Percentiles rank a stretch among this genome's conserved stretches.
Conservation (phyloP, 1,140 invertebrate species). For the Nephila pilipes region DNA sequence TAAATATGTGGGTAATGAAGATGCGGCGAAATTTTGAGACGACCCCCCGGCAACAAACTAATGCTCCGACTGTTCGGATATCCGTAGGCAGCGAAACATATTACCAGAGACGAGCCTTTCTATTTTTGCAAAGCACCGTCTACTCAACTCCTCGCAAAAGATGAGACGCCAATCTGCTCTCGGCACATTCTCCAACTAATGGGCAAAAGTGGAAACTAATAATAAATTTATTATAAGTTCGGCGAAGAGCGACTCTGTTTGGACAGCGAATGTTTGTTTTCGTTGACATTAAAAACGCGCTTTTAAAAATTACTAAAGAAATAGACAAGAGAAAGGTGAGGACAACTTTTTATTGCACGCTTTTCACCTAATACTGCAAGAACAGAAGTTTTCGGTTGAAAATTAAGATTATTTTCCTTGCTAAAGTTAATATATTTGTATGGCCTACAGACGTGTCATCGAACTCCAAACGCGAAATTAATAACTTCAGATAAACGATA, state of each 20-base stretch:
- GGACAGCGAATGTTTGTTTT: conserved; percentile 68
- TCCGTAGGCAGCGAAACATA: conserved; percentile 76
- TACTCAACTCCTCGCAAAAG: conserved; percentile 53
- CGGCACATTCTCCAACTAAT: conserved; percentile 67
- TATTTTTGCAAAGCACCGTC: conserved; percentile 68
- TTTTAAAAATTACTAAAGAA: conserved; percentile 53
- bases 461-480: conserved; percentile 8
- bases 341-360: conserved; percentile 11
- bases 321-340: neutral
- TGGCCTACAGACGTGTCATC: neutral
- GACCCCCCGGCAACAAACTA: conserved; percentile 66
- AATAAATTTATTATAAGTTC: conserved; percentile 73
- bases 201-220: conserved; percentile 75
- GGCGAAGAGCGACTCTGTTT: conserved; percentile 52
- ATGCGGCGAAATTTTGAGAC: conserved; percentile 63
- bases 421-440: neutral
- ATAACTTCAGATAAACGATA: neutral
- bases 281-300: conserved; percentile 41
- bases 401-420: conserved; percentile 26
- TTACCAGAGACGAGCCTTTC: conserved; percentile 66
- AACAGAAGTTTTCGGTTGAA: neutral
- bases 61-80: conserved; percentile 74
- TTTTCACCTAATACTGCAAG: conserved; percentile 4
- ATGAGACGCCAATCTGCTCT: conserved; percentile 58
- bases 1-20: conserved; percentile 71